phyloP scores from a whole-genome alignment of 2,797 vertebrate species.

The Pangasius djambal region DNA sequence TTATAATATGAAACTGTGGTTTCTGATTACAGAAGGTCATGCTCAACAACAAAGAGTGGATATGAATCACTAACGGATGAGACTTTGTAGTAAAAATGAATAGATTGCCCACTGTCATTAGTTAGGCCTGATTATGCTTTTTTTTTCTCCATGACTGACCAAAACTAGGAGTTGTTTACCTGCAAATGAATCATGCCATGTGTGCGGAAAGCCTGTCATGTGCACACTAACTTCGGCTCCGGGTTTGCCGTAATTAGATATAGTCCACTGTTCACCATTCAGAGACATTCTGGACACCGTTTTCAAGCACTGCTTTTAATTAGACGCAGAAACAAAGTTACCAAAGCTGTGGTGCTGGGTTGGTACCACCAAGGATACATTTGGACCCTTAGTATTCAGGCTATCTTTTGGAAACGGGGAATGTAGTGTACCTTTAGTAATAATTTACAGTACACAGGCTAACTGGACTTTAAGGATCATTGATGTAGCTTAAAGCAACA shows the following conservation, averaged over 20 bases:
- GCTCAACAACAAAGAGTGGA: background rate
- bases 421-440: background rate
- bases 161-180: slow-evolving; percentile 87
- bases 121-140: background rate
- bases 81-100: background rate
- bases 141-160: background rate
- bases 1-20: background rate
- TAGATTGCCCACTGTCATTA: background rate
- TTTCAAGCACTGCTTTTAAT: background rate
- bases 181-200: slow-evolving; percentile 88
- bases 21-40: background rate
- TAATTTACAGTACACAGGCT: background rate
- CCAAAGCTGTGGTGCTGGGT: background rate
- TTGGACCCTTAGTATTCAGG: background rate
- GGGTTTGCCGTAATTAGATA: slow-evolving; percentile 11
- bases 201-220: slow-evolving; percentile 53
- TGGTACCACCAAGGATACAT: too few species aligned
- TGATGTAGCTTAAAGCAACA: background rate
- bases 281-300: background rate
- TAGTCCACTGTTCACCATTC: background rate
- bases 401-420: background rate
- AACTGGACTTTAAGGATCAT: background rate
- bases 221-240: slow-evolving; percentile 16
- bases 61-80: background rate
- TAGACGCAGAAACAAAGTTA: background rate